Evolutionary conservation across 2,888 invertebrate species (phyloP).

Genomic region (Drosophila sordidapex): DNA sequence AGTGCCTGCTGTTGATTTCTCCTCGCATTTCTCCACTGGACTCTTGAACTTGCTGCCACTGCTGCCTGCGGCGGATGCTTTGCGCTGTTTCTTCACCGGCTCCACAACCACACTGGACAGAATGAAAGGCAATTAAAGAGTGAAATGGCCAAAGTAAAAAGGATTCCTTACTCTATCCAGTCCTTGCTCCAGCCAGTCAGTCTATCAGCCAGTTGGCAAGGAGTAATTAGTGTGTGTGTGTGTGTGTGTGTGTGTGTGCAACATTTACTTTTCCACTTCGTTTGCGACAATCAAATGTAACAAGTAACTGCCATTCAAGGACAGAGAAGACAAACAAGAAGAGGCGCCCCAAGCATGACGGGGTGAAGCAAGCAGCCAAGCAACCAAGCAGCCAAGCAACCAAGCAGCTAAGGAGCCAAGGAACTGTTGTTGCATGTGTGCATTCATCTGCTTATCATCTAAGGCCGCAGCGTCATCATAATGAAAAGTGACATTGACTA

Average conservation of each 20-base stretch:
- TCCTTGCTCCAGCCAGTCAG: not conserved
- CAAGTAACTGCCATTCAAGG: conserved; percentile 27
- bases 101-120: conserved; percentile 79
- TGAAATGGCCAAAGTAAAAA: conserved; percentile 56
- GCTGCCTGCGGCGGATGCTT: conserved; percentile 74
- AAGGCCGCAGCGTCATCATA: conserved; percentile 31
- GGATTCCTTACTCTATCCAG: conserved; percentile 28
- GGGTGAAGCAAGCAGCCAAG: no score
- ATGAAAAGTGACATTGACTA: conserved; percentile 73
- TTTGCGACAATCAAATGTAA: conserved; percentile 78
- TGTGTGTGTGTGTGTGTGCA: conserved; percentile 6
- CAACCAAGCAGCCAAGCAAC: no score
- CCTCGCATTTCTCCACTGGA: conserved; percentile 84
- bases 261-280: conserved; percentile 78
- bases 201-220: conserved; percentile 23
- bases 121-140: conserved; percentile 58
- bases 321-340: no score
- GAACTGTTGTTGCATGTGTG: not conserved
- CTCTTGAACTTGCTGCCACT: conserved; percentile 81
- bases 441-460: conserved; percentile 37
- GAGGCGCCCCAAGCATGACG: no score
- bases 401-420: conserved; percentile 1
- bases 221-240: conserved; percentile 40
- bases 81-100: conserved; percentile 81
- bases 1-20: conserved; percentile 61